Percentiles rank a stretch among this genome's conserved stretches.
phyloP scores from a whole-genome alignment of 2,888 invertebrate genomes.

The Caenorhabditis doughertyi region DNA sequence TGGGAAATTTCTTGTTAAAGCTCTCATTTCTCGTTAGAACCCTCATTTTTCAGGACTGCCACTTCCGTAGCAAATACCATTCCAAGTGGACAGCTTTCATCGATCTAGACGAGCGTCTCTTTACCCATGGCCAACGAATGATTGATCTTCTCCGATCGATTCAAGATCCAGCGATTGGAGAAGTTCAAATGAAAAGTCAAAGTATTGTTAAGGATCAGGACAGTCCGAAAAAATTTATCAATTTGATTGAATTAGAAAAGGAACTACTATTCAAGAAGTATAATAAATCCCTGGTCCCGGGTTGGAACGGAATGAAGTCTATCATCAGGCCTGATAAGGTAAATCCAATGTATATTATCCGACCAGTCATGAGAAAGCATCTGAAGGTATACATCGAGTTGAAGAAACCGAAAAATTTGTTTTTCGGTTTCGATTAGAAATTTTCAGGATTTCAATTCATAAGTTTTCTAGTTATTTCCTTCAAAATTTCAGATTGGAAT shows the following conservation, averaged over 20 bases:
- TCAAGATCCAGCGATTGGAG: conserved; percentile 12
- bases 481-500: conserved; percentile 31
- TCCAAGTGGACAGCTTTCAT: conserved; percentile 58
- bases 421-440: too few relatives aligned
- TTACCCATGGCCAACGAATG: conserved; percentile 2
- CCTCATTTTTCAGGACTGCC: conserved; percentile 46
- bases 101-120: conserved; percentile 49
- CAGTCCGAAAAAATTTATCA: conserved; percentile 13
- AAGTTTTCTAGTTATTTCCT: background rate
- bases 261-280: conserved; percentile 42
- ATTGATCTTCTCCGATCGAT: conserved; percentile 18
- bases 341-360: too few relatives aligned
- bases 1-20: too few relatives aligned
- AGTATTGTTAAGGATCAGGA: conserved; percentile 41
- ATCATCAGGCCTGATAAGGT: conserved; percentile 41
- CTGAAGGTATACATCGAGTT: too few relatives aligned
- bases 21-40: too few relatives aligned
- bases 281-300: background rate
- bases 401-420: too few relatives aligned
- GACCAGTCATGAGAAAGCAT: too few relatives aligned
- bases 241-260: background rate
- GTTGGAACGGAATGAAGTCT: conserved; percentile 28
- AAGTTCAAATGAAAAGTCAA: conserved; percentile 29
- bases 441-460: too few relatives aligned
- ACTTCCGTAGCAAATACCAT: conserved; percentile 32